A percentile compares a stretch with the other conserved stretches of the same genome.
Conservation (phyloP, 1,140 invertebrate species). For the Sitobion miscanthi region DNA sequence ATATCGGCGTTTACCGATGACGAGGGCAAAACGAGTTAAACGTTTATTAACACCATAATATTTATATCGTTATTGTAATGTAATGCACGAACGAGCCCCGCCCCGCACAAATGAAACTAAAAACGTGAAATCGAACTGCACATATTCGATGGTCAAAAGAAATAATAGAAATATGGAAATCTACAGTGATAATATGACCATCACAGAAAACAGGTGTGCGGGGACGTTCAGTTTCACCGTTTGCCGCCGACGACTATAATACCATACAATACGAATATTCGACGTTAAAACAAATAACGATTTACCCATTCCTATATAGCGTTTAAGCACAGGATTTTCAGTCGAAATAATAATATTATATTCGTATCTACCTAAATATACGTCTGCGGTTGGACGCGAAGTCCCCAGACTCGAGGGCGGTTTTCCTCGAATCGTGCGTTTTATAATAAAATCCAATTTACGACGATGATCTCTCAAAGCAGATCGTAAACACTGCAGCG, state of each 20-base stretch:
- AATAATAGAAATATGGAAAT: not conserved
- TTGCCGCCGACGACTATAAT: too few species aligned
- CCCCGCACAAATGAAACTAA: not conserved
- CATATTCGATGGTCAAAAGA: not conserved
- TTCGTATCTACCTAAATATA: not conserved
- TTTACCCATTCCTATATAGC: not conserved
- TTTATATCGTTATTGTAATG: too few species aligned
- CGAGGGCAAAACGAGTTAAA: not conserved
- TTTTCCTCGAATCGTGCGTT: not conserved
- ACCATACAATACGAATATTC: not conserved
- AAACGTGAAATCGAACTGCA: not conserved
- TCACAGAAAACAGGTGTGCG: not conserved
- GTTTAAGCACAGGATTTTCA: not conserved
- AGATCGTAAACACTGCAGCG: not conserved
- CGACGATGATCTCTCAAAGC: not conserved
- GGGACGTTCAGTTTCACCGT: not conserved
- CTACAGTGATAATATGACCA: not conserved
- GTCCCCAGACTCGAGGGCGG: not conserved
- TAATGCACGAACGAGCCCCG: not conserved
- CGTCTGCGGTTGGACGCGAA: not conserved
- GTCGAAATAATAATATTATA: not conserved
- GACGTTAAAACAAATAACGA: not conserved
- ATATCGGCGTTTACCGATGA: not conserved
- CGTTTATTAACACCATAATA: not conserved
- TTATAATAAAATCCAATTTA: not conserved